phyloP scores from a whole-genome alignment of 2,113 vertebrate species.

The Cyrtonyx montezumae region DNA sequence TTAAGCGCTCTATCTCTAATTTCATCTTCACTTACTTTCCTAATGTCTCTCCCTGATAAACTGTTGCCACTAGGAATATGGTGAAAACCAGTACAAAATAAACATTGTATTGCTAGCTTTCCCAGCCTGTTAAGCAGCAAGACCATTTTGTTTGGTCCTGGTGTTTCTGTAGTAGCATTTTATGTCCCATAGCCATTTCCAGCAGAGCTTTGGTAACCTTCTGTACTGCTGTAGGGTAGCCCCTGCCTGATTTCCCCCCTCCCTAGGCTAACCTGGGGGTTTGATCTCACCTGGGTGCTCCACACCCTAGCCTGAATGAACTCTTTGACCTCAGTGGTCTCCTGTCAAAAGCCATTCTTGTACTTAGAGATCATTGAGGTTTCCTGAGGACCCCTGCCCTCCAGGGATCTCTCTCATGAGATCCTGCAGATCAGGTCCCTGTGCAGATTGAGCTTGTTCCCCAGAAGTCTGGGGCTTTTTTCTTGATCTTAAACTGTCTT shows the following conservation, averaged over 20 bases:
- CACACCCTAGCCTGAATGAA: not conserved
- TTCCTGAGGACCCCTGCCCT: not conserved
- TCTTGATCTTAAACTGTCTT: not conserved
- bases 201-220: not conserved
- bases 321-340: not conserved
- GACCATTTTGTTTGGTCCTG: not conserved
- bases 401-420: not conserved
- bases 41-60: not conserved
- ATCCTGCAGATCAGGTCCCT: not conserved
- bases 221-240: not conserved
- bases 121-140: not conserved
- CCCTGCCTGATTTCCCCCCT: rapidly evolving
- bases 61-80: rapidly evolving
- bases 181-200: not conserved
- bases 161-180: not conserved
- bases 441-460: not conserved
- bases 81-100: not conserved
- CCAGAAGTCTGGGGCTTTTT: not conserved
- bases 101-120: not conserved
- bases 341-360: not conserved
- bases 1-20: not conserved
- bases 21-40: not conserved
- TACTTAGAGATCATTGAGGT: rapidly evolving
- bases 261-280: rapidly evolving
- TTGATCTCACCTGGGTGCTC: not conserved